phyloP scores from a whole-genome alignment of 2,113 vertebrate species.

The Clarias magur region DNA sequence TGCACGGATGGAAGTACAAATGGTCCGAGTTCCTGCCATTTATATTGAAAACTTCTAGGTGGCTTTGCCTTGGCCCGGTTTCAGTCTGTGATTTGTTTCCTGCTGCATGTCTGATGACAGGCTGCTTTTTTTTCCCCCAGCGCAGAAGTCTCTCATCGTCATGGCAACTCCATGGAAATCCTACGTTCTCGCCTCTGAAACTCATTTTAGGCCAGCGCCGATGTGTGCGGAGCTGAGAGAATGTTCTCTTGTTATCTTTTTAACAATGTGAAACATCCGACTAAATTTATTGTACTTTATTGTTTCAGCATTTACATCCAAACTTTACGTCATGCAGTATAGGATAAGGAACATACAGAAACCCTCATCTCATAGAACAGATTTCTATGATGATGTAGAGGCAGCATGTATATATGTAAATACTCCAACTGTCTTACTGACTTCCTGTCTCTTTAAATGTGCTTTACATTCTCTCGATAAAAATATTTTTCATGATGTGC shows the following conservation, averaged over 20 bases:
- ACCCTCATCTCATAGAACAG: too few relatives aligned
- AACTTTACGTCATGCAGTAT: too few relatives aligned
- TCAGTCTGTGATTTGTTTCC: slow-evolving; percentile 11
- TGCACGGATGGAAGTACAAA: background rate
- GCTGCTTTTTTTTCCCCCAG: background rate
- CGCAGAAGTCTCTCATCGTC: slow-evolving; percentile 25
- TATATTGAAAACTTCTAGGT: background rate
- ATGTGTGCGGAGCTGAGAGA: background rate
- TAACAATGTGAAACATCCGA: background rate
- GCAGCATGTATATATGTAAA: too few relatives aligned
- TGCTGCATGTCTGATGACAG: slow-evolving; percentile 1
- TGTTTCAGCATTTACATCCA: background rate
- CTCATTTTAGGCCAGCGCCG: background rate
- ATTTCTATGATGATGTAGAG: too few relatives aligned
- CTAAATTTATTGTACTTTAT: too few relatives aligned
- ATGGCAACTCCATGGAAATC: slow-evolving; percentile 48
- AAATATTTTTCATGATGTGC: background rate
- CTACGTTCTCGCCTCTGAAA: background rate
- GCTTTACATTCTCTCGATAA: background rate
- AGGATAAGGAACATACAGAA: background rate
- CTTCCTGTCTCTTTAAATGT: background rate
- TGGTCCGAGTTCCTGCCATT: background rate
- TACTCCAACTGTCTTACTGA: background rate
- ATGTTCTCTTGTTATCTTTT: background rate
- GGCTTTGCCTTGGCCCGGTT: slow-evolving; percentile 1